phyloP scores from a whole-genome alignment of 2,113 vertebrate genomes.

The Chaenogobius annularis region DNA sequence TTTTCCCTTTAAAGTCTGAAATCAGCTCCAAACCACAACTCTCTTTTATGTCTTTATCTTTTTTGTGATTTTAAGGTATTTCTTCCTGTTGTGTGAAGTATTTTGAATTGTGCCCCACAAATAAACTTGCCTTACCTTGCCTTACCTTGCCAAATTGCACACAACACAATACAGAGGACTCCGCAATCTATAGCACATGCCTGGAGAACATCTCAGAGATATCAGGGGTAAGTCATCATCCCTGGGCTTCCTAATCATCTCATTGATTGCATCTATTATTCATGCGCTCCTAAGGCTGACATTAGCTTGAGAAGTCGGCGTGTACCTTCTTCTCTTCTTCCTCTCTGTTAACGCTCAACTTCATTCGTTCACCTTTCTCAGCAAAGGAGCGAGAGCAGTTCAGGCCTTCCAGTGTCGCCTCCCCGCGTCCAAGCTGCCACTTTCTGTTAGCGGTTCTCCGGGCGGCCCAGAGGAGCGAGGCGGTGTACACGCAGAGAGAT shows the following conservation, averaged over 20 bases:
- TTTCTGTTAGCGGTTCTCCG: slow-evolving; percentile 66
- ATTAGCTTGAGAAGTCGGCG: slow-evolving; percentile 64
- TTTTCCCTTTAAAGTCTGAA: too few species aligned
- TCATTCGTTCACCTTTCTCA: slow-evolving; percentile 61
- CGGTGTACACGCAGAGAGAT: slow-evolving; percentile 48
- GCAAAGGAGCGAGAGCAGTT: slow-evolving; percentile 67
- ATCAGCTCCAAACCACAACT: too few species aligned
- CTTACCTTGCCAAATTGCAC: slow-evolving; percentile 15
- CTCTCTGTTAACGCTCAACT: slow-evolving; percentile 58
- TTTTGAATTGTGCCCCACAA: too few species aligned
- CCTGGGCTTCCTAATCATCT: slow-evolving; percentile 71
- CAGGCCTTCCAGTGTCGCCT: slow-evolving; percentile 62
- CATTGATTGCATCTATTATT: slow-evolving; percentile 79
- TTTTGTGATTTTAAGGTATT: too few species aligned
- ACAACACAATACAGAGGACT: slow-evolving; percentile 30
- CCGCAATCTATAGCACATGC: slow-evolving; percentile 51
- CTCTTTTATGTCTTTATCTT: too few species aligned
- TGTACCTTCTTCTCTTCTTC: slow-evolving; percentile 55
- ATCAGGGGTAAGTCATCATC: slow-evolving; percentile 71
- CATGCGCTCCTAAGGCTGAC: slow-evolving; percentile 69
- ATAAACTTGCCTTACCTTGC: too few species aligned
- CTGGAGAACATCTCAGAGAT: slow-evolving; percentile 57
- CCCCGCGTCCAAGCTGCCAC: slow-evolving; percentile 70
- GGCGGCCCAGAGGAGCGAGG: slow-evolving; percentile 63
- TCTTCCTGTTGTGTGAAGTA: too few species aligned